These are phyloP conservation scores for Hirtodrosophila alboralis DNA, from an alignment of 2,888 invertebrate genomes.

Conservation along the genomic window DNA sequence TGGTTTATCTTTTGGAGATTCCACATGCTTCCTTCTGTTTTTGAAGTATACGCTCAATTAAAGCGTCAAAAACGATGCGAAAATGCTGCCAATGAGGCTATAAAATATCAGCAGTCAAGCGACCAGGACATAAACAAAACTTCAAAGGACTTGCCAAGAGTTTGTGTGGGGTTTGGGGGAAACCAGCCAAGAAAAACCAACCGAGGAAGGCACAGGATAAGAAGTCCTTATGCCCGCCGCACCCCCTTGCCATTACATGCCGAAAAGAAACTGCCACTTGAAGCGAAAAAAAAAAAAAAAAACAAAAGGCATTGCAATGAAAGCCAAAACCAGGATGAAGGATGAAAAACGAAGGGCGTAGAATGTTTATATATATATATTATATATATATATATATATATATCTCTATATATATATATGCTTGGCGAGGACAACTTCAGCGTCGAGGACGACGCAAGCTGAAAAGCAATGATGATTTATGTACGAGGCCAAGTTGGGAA, in stretches of 20 bases:
- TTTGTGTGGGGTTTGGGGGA: not conserved
- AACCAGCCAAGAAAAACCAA: constrained; percentile 13
- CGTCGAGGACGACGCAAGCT: constrained; percentile 59
- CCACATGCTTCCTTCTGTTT: constrained; percentile 16
- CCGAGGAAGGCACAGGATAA: not conserved
- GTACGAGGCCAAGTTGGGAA: constrained; percentile 64
- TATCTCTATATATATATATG: constrained; percentile 7
- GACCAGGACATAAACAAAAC: constrained; percentile 49
- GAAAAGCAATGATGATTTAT: constrained; percentile 78
- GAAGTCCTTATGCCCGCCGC: not conserved
- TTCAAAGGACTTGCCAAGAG: constrained; percentile 59
- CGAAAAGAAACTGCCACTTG: constrained; percentile 69
- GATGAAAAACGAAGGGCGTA: constrained; percentile 18
- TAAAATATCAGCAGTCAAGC: constrained; percentile 62
- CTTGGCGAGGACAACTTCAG: constrained; percentile 55
- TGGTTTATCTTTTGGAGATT: constrained; percentile 21
- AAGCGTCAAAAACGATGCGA: constrained; percentile 49
- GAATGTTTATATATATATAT: not conserved
- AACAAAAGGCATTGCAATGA: constrained; percentile 65
- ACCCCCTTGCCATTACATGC: constrained; percentile 13
- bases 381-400: constrained; percentile 4
- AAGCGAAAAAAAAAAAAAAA: constrained; percentile 49
- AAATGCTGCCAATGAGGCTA: constrained; percentile 70
- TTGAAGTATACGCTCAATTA: constrained; percentile 63
- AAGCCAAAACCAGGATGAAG: constrained; percentile 27